Evolutionary conservation across 2,888 invertebrate genomes (phyloP), one percentile per base, ranked within the genome.

Genomic region (Drosophila demipolita): DNA sequence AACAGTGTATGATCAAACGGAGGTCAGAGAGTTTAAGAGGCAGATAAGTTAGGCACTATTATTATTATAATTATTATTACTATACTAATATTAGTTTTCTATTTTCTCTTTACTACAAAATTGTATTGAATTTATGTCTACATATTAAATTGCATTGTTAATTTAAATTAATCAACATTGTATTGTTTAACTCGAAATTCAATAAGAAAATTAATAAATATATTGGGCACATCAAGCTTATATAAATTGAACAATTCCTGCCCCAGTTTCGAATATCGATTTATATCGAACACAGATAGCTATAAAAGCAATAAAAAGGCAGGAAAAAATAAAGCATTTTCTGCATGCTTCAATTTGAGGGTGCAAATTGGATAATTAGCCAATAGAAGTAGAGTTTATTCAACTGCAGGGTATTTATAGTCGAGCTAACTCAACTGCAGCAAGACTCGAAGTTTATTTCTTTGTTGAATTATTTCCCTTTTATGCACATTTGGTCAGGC

Each of bases 381-480:
- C 3, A 20, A 15, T 45, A 20, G 15, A 23, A 15, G 3, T 7
- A 1, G 0, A 15, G 8, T 23, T 45, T 23, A 23, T 23, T 45
- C 2, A n/a, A n/a, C 5, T n/a, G 0, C 1, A 23, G 45, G 8
- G 23, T 45, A 23, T 23, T 3, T 2, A 8, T 23, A 8, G 23
- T 45, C 1, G 45, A 45, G 23, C 8, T 23, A 20, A 45, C 15
- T 23, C 15, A 23, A 45, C 23, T 23, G 45, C 23, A 45, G 15
- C 2, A 8, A 8, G 8, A 7, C 45, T 8, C 23, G 23, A 2
- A 23, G 45, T 15, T 74, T 75, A 78, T 71, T 77, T 77, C 61
- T 65, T 62, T 12, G 48, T 62, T 12, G 50, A 75, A 70, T 75
- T 61, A 78, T 76, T 83, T 72, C 69, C 35, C 64, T 64, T 20